Conservation (phyloP, 2,797 vertebrate species). For the Hydrolagus colliei region DNA sequence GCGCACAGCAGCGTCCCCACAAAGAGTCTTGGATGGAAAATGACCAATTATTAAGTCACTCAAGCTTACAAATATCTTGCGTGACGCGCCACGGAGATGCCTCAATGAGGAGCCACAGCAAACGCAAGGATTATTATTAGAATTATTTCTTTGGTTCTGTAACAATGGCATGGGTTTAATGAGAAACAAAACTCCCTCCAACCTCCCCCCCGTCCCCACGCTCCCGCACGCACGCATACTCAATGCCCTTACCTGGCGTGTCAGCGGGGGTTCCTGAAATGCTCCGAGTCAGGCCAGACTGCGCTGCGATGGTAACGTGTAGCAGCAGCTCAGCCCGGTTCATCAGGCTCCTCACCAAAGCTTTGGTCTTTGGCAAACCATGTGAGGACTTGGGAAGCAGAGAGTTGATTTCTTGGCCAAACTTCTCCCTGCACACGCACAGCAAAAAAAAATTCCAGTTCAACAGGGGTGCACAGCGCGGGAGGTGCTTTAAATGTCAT, state of each 20-base stretch:
- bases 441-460: slow-evolving; percentile 23
- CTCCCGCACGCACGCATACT: too few relatives aligned
- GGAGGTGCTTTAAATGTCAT: not conserved
- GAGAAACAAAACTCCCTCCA: too few relatives aligned
- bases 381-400: slow-evolving; percentile 65
- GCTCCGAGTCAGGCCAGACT: slow-evolving; percentile 76
- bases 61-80: too few relatives aligned
- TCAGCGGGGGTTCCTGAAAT: slow-evolving; percentile 79
- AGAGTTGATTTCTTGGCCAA: slow-evolving; percentile 88
- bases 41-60: too few relatives aligned
- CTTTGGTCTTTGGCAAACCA: slow-evolving; percentile 83
- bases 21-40: too few relatives aligned
- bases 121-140: too few relatives aligned
- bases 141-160: too few relatives aligned
- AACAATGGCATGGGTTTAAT: too few relatives aligned
- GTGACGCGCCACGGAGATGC: too few relatives aligned
- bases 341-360: slow-evolving; percentile 87
- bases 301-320: slow-evolving; percentile 92
- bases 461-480: slow-evolving; percentile 12
- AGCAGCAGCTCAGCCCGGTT: slow-evolving; percentile 89
- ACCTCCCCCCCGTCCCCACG: too few relatives aligned
- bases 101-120: too few relatives aligned
- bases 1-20: too few relatives aligned
- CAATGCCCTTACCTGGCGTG: slow-evolving; percentile 63
- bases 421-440: slow-evolving; percentile 73